Evolutionary conservation across 1,140 invertebrate genomes (phyloP).

Genomic region (Eulimnadia texana): DNA sequence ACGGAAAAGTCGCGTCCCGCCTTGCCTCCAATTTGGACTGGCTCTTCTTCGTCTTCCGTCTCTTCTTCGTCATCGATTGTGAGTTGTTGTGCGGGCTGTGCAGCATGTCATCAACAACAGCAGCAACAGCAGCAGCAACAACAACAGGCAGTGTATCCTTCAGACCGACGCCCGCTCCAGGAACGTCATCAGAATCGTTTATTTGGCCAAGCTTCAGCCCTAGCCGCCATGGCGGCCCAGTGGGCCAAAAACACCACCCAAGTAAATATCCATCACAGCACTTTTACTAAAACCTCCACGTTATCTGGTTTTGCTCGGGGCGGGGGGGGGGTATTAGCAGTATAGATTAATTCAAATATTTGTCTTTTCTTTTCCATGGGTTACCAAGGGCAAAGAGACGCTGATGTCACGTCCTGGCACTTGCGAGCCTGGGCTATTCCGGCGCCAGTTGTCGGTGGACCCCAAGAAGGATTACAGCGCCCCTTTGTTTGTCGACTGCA

Average conservation of each 20-base stretch:
- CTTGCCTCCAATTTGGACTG: not conserved
- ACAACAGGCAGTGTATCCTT: not conserved
- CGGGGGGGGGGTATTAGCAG: not conserved
- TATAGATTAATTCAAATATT: not conserved
- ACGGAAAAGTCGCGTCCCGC: not conserved
- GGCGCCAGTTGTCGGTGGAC: slow-evolving; percentile 7
- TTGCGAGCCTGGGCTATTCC: slow-evolving; percentile 3
- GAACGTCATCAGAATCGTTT: slow-evolving; percentile 6
- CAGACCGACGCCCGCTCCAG: not conserved
- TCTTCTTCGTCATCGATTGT: not conserved
- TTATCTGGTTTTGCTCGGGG: too few relatives aligned
- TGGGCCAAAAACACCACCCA: not conserved
- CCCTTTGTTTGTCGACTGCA: slow-evolving; percentile 65
- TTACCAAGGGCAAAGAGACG: not conserved
- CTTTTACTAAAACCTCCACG: too few relatives aligned
- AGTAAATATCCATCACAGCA: not conserved
- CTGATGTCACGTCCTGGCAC: slow-evolving; percentile 17
- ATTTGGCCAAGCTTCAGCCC: not conserved
- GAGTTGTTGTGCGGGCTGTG: slow-evolving; percentile 6
- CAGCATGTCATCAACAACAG: slow-evolving; percentile 5
- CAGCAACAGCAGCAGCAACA: not conserved
- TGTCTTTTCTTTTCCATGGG: not conserved
- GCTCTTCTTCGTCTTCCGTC: not conserved
- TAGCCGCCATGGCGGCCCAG: not conserved
- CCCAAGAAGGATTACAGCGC: slow-evolving; percentile 46